Conservation (phyloP, 2,113 vertebrate genomes). For the Ursus arctos region DNA sequence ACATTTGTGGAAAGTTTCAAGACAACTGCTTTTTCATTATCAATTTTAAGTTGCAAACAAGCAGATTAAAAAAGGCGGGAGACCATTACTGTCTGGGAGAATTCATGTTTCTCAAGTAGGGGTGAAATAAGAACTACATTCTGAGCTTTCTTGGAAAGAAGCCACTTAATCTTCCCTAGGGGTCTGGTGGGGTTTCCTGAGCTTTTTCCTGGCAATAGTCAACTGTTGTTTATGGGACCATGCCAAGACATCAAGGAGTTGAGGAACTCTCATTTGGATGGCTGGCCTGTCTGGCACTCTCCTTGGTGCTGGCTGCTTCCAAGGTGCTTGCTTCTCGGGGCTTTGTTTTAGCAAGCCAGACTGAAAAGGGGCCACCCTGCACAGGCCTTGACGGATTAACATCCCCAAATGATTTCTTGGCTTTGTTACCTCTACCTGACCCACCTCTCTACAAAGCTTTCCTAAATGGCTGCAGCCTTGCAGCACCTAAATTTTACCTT, state of each 20-base stretch:
- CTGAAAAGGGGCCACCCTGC: not conserved
- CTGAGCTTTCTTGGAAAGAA: conserved; percentile 54
- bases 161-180: conserved; percentile 48
- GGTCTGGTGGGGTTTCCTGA: conserved; percentile 63
- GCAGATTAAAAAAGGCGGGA: not conserved
- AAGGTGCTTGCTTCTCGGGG: not conserved
- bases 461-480: not conserved
- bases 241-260: conserved; percentile 15
- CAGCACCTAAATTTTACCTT: not conserved
- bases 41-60: conserved; percentile 14
- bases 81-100: conserved; percentile 44
- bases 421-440: not conserved
- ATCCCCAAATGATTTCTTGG: not conserved
- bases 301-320: conserved; percentile 63
- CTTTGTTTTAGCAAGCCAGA: not conserved
- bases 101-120: conserved; percentile 7
- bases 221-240: conserved; percentile 54
- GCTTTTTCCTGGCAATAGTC: conserved; percentile 39
- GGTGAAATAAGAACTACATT: conserved; percentile 21
- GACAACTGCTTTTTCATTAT: conserved; percentile 34
- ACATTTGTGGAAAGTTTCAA: not conserved
- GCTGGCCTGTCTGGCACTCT: conserved; percentile 59
- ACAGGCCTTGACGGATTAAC: not conserved
- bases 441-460: not conserved
- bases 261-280: not conserved